phyloP scores from a whole-genome alignment of 2,113 vertebrate genomes.

The Otus sunia region DNA sequence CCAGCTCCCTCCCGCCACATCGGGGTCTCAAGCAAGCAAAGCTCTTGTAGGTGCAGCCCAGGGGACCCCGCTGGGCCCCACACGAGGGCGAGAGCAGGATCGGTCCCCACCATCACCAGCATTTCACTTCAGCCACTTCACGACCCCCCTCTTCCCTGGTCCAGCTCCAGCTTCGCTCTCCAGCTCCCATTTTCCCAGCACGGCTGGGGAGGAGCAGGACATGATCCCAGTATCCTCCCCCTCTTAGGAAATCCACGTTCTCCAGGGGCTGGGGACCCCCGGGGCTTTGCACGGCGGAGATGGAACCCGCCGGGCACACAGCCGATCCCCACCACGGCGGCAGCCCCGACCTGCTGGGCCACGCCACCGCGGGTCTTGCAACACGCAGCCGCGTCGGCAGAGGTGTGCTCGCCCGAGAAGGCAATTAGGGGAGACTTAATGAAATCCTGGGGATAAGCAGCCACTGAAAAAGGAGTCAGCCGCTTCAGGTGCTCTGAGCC shows the following conservation, averaged over 20 bases:
- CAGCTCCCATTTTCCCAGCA: neutral
- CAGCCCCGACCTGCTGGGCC: neutral
- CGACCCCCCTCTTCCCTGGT: neutral
- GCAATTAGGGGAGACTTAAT: conserved; percentile 15
- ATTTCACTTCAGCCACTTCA: rapidly evolving
- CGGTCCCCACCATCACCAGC: rapidly evolving
- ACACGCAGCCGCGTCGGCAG: neutral
- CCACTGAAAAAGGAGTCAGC: neutral
- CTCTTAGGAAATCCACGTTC: neutral
- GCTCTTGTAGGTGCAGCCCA: neutral
- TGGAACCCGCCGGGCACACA: rapidly evolving
- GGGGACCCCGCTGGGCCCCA: neutral
- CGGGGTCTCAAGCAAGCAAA: rapidly evolving
- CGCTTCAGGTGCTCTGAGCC: neutral
- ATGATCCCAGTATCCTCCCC: rapidly evolving
- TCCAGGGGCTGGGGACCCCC: rapidly evolving
- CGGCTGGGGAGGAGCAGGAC: rapidly evolving
- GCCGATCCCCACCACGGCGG: neutral
- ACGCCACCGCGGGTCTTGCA: neutral
- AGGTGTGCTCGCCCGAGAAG: neutral
- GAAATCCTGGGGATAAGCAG: neutral
- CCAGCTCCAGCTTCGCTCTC: neutral
- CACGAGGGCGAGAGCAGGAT: rapidly evolving
- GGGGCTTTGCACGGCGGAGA: rapidly evolving
- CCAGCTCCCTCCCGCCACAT: neutral